These are phyloP conservation scores for Leptarthrus brevirostris DNA, from an alignment of 2,888 invertebrate species.

Conservation along the genomic window DNA sequence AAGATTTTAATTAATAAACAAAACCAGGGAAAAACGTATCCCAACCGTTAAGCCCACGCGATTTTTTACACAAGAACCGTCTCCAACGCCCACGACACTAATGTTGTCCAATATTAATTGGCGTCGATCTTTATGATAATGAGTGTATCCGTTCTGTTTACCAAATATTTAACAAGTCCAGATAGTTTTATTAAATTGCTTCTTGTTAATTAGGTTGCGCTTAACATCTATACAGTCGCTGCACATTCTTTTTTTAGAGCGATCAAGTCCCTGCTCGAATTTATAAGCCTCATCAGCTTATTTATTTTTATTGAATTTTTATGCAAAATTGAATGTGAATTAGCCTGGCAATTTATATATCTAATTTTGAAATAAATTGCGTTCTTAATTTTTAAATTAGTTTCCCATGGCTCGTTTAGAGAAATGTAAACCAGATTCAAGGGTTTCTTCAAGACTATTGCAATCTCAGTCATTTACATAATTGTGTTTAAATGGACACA, in stretches of 20 bases:
- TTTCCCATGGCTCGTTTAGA: not conserved
- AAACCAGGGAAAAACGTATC: conserved; percentile 11
- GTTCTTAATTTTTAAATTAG: conserved; percentile 14
- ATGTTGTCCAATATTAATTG: conserved; percentile 52
- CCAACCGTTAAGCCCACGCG: not conserved
- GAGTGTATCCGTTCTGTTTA: conserved; percentile 27
- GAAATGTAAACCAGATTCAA: not conserved
- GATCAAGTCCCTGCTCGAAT: not conserved
- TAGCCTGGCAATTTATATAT: conserved; percentile 44
- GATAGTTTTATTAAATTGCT: conserved; percentile 13
- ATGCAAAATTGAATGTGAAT: conserved; percentile 46
- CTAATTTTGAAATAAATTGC: conserved; percentile 34
- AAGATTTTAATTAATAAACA: conserved; percentile 33
- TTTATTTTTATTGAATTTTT: conserved; percentile 44
- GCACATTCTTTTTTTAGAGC: conserved; percentile 16
- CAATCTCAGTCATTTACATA: too few species aligned
- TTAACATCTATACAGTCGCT: not conserved
- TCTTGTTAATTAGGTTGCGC: conserved; percentile 39
- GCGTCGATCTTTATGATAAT: conserved; percentile 53
- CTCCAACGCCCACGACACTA: conserved; percentile 17
- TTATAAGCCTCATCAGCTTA: conserved; percentile 10
- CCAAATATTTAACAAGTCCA: not conserved
- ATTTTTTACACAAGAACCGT: not conserved
- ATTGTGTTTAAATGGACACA: too few species aligned
- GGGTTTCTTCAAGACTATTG: not conserved